Evolutionary conservation across 2,113 vertebrate species (phyloP).

Genomic region (Mus spicilegus): DNA sequence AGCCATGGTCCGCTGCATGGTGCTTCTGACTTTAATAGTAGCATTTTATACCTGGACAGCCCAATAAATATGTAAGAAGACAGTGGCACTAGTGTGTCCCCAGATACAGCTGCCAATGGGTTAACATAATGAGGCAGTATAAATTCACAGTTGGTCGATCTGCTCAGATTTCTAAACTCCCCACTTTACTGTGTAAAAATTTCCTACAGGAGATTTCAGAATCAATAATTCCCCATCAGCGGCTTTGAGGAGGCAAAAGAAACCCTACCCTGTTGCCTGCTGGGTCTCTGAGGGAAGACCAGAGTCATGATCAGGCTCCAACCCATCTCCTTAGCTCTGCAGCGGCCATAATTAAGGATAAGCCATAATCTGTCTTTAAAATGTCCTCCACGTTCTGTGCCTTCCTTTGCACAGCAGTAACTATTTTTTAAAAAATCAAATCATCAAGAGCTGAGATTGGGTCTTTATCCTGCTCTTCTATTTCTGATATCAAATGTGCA

Average conservation of each 20-base stretch:
- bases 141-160: slow-evolving; percentile 55
- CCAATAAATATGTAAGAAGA: slow-evolving; percentile 57
- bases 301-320: slow-evolving; percentile 46
- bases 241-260: slow-evolving; percentile 6
- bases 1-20: slow-evolving; percentile 28
- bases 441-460: not conserved
- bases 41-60: slow-evolving; percentile 55
- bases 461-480: slow-evolving; percentile 56
- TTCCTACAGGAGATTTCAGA: slow-evolving; percentile 59
- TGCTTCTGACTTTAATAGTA: slow-evolving; percentile 53
- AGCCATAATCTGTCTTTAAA: slow-evolving; percentile 77
- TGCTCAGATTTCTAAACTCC: slow-evolving; percentile 51
- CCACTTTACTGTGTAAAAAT: slow-evolving; percentile 24
- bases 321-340: slow-evolving; percentile 33
- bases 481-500: slow-evolving; percentile 64
- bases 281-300: slow-evolving; percentile 32
- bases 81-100: not conserved
- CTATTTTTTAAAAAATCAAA: slow-evolving; percentile 54
- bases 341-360: slow-evolving; percentile 77
- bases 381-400: slow-evolving; percentile 42
- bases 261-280: not conserved
- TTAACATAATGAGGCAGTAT: slow-evolving; percentile 28
- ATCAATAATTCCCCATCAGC: slow-evolving; percentile 66
- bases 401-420: slow-evolving; percentile 38
- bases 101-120: slow-evolving; percentile 6